Percentiles rank a stretch among this genome's conserved stretches.
Evolutionary conservation across 2,888 invertebrate species (phyloP).

Genomic region (Sarcophaga subvicina): DNA sequence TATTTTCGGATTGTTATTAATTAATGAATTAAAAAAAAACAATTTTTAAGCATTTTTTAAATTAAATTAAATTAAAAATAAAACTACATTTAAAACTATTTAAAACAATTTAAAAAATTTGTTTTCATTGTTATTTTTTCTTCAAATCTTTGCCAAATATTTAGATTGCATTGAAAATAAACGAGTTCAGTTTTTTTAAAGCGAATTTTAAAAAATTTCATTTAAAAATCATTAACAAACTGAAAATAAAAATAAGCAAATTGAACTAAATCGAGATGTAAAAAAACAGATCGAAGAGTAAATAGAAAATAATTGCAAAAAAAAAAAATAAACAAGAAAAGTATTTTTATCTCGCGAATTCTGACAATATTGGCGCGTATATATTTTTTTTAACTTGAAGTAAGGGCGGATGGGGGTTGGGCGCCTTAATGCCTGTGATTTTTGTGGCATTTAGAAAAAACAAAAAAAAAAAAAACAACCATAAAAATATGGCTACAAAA

Average conservation of each 20-base stretch:
- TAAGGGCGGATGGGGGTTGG: not conserved
- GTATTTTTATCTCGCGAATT: too few relatives aligned
- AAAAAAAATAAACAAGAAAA: too few relatives aligned
- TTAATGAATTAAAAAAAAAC: not conserved
- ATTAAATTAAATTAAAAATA: not conserved
- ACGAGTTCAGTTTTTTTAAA: not conserved
- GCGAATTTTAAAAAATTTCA: not conserved
- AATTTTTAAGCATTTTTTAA: not conserved
- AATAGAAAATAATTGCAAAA: too few relatives aligned
- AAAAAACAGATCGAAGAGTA: too few relatives aligned
- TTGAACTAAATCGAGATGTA: too few relatives aligned
- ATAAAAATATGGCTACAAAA: not conserved
- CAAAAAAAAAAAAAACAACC: not conserved
- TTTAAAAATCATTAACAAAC: not conserved
- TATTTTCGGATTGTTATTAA: too few relatives aligned
- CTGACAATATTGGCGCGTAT: too few relatives aligned
- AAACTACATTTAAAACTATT: not conserved
- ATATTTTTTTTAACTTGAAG: not conserved
- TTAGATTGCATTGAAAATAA: constrained; percentile 51
- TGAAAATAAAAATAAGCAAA: not conserved
- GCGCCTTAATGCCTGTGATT: not conserved
- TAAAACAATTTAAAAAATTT: constrained; percentile 1
- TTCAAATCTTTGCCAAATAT: constrained; percentile 52
- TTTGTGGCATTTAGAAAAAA: not conserved
- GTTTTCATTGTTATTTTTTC: constrained; percentile 17